phyloP scores from a whole-genome alignment of 2,113 vertebrate genomes.

The Blennius ocellaris region DNA sequence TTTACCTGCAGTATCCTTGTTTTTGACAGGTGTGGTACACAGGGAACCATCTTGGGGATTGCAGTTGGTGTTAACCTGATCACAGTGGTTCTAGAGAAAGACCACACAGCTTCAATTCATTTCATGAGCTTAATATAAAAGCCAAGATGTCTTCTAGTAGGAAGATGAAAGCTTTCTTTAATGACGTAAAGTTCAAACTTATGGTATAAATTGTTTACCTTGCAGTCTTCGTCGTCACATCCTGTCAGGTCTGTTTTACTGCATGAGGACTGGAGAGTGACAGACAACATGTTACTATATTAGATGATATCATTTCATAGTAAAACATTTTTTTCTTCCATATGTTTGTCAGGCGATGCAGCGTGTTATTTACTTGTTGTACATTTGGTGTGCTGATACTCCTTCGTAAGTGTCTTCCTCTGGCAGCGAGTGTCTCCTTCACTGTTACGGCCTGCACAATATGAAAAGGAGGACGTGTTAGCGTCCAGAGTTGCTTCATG shows the following conservation, averaged over 20 bases:
- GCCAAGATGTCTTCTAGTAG: too few relatives aligned
- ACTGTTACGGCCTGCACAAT: conserved; percentile 90
- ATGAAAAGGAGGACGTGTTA: conserved; percentile 5
- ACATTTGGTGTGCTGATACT: conserved; percentile 96
- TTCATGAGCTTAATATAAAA: too few relatives aligned
- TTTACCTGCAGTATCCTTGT: conserved; percentile 85
- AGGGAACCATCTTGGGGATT: conserved; percentile 87
- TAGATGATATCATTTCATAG: background rate
- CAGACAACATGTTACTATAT: conserved; percentile 13
- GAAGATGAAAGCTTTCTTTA: too few relatives aligned
- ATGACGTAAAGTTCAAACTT: too few relatives aligned
- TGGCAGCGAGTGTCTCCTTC: conserved; percentile 91
- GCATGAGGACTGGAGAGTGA: conserved; percentile 85
- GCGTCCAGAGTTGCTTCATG: background rate
- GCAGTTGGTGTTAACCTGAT: conserved; percentile 84
- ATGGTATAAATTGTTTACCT: conserved; percentile 46
- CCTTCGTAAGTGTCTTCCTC: conserved; percentile 91
- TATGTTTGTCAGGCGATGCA: conserved; percentile 6
- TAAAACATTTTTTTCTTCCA: background rate
- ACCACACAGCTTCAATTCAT: background rate
- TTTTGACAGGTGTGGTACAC: conserved; percentile 89
- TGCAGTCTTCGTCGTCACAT: conserved; percentile 90
- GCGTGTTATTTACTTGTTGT: conserved; percentile 86
- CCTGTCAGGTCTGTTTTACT: conserved; percentile 90
- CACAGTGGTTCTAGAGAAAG: conserved; percentile 86